Base-by-base conservation (phyloP, 2,888 invertebrate genomes). In the Itoplectis maculator region DNA sequence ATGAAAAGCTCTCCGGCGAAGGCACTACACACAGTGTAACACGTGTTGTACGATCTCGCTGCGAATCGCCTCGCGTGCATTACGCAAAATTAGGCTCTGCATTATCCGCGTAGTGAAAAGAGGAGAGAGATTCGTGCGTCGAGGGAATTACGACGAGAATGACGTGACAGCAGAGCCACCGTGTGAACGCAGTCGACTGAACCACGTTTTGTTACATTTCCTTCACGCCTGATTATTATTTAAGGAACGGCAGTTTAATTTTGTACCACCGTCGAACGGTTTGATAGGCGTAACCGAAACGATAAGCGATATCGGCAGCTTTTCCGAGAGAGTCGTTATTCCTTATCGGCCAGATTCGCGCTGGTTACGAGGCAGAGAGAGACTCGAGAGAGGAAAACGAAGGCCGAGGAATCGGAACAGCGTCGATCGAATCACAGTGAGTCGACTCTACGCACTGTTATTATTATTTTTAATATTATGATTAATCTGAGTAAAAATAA, bases 131-230 rank as follows among this genome's bases (percentile, higher is more conserved):
- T 42, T 45, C 85, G 59, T 37, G 77, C 75, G 77, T 73, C 70
- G 68, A 63, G 49, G n/a, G 66, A 72, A 82, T 79, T 72, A 69
- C 73, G 75, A 69, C 73, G 75, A 75, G 85, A 79, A 79, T 76
- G 51, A 80, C 78, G 63, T 69, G 79, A 69, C 75, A n/a, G n/a
- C n/a, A n/a, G n/a, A n/a, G 78, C 78, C 70, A 65, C 74, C 83
- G 83, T 81, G 78, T 61, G 73, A 83, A 63, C 69, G 69, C 65
- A n/a, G n/a, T n/a, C n/a, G n/a, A n/a, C n/a, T n/a, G n/a, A n/a
- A n/a, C 9, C n/a, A 47, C 4, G 3, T 3, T 0, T n/a, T n/a
- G n/a, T 45, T 45, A 13, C 45, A 3, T 11, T 3, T 4, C 4
- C 42, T 45, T n/a, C 13, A 13, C 45, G 45, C 29, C 29, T 29